phyloP scores from a whole-genome alignment of 2,888 invertebrate genomes.

The Argynnis bischoffii region DNA sequence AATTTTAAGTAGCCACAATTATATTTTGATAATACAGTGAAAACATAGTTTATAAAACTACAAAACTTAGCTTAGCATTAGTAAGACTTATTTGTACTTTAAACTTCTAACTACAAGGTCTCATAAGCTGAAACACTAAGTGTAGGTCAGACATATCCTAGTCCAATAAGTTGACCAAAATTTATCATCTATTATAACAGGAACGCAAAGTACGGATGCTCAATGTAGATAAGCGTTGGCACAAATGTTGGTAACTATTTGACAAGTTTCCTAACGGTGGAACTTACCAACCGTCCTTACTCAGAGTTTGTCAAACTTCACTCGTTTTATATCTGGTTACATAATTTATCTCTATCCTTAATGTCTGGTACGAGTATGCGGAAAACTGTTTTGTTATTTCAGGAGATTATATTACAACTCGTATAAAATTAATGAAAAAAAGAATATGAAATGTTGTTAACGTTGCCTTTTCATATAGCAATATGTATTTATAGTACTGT shows the following conservation, averaged over 20 bases:
- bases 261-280: conserved; percentile 19
- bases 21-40: too few relatives aligned
- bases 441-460: too few relatives aligned
- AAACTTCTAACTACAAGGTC: background rate
- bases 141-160: conserved; percentile 12
- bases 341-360: background rate
- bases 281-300: conserved; percentile 22
- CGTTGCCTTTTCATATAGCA: too few relatives aligned
- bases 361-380: conserved; percentile 5
- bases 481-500: too few relatives aligned
- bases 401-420: background rate
- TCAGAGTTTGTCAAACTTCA: conserved; percentile 25
- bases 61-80: too few relatives aligned
- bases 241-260: conserved; percentile 22
- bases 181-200: conserved; percentile 5
- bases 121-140: background rate
- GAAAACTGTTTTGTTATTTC: conserved; percentile 20
- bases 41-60: too few relatives aligned
- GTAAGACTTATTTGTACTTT: too few relatives aligned
- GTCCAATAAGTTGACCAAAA: conserved; percentile 9
- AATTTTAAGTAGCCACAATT: too few relatives aligned
- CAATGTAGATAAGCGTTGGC: conserved; percentile 16
- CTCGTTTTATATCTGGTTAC: conserved; percentile 28
- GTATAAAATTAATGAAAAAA: background rate
- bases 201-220: background rate